phyloP scores from a whole-genome alignment of 2,113 vertebrate genomes.

The Leptosomus discolor region DNA sequence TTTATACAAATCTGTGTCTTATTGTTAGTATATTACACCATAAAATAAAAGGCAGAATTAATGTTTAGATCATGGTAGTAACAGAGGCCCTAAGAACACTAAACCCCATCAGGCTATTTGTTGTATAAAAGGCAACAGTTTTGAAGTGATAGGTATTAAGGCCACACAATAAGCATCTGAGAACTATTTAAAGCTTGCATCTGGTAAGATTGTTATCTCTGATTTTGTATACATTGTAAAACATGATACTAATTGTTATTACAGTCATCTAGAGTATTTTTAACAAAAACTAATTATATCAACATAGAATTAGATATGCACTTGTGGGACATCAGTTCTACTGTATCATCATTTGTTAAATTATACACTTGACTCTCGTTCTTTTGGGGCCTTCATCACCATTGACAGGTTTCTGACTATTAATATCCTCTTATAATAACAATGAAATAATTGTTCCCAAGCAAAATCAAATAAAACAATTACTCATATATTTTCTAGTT shows the following conservation, averaged over 20 bases:
- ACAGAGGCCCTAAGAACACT: neutral
- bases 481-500: neutral
- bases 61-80: neutral
- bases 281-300: neutral
- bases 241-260: neutral
- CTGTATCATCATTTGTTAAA: neutral
- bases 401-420: neutral
- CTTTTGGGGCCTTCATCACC: neutral
- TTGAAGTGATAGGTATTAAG: neutral
- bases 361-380: neutral
- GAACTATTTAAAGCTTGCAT: neutral
- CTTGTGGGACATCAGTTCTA: neutral
- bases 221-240: neutral
- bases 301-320: neutral
- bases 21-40: neutral
- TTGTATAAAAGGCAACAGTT: neutral
- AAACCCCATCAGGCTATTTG: neutral
- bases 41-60: neutral
- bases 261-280: neutral
- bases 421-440: neutral
- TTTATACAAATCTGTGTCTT: neutral
- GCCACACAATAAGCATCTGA: neutral
- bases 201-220: neutral
- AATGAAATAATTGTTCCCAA: neutral
- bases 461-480: neutral